phyloP scores from a whole-genome alignment of 2,888 invertebrate genomes.

The Tenthredo scrophulariae region DNA sequence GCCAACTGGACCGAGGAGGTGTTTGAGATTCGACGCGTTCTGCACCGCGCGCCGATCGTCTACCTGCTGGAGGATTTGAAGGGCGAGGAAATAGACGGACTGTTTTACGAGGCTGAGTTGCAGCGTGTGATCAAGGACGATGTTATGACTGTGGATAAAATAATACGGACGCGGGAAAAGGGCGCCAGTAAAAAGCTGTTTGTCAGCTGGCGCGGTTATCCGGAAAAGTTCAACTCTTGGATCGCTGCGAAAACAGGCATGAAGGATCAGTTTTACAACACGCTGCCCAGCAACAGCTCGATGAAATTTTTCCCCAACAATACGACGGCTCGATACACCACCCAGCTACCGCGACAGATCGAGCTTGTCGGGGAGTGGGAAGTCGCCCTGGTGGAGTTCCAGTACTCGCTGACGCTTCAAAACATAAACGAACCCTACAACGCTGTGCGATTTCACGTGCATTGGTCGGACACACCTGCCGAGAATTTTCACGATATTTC shows the following conservation, averaged over 20 bases:
- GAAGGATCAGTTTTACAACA: background rate
- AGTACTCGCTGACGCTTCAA: too few relatives aligned
- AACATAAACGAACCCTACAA: too few relatives aligned
- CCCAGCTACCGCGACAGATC: too few relatives aligned
- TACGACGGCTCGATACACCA: too few relatives aligned
- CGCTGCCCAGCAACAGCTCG: background rate
- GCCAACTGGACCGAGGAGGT: slow-evolving; percentile 64
- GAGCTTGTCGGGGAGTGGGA: too few relatives aligned
- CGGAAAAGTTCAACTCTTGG: slow-evolving; percentile 64
- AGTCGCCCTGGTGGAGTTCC: too few relatives aligned
- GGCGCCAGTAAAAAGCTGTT: slow-evolving; percentile 55
- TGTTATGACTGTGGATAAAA: slow-evolving; percentile 60
- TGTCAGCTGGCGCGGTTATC: slow-evolving; percentile 65
- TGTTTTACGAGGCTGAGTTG: too few relatives aligned
- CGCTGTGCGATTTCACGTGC: slow-evolving; percentile 12
- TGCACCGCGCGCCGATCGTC: slow-evolving; percentile 59
- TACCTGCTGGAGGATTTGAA: slow-evolving; percentile 63
- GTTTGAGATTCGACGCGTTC: slow-evolving; percentile 60
- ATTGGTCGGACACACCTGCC: too few relatives aligned
- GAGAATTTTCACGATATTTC: too few relatives aligned
- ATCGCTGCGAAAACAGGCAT: background rate
- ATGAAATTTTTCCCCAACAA: too few relatives aligned
- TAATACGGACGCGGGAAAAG: slow-evolving; percentile 56
- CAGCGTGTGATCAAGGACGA: slow-evolving; percentile 56
- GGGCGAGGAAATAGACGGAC: slow-evolving; percentile 61